Conservation (phyloP, 2,113 vertebrate species). For the Sapayoa aenigma region DNA sequence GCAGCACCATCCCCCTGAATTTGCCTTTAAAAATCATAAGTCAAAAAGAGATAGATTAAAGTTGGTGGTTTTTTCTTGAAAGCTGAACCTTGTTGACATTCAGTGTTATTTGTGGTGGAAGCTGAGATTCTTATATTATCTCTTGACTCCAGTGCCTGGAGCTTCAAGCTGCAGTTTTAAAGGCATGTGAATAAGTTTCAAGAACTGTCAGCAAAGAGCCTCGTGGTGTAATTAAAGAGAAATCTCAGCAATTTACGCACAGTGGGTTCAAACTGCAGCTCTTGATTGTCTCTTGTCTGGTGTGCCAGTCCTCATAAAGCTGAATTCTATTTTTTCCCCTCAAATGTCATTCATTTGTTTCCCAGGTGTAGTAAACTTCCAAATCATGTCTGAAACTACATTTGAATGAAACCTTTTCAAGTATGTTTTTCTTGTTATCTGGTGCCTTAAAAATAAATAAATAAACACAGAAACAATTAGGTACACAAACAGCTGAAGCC, state of each 20-base stretch:
- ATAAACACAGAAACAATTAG: background rate
- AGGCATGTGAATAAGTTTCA: background rate
- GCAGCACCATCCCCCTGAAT: rapidly evolving
- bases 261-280: background rate
- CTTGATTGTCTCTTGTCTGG: background rate
- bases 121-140: background rate
- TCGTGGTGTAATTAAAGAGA: background rate
- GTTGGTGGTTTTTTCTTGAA: background rate
- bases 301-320: background rate
- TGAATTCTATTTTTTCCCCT: background rate
- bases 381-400: background rate
- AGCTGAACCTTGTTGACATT: background rate
- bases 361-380: background rate
- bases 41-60: background rate
- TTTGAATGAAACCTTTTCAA: background rate
- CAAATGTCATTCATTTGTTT: background rate
- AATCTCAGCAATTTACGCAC: background rate
- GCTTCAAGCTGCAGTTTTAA: background rate
- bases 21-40: background rate
- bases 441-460: background rate
- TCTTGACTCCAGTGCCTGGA: background rate
- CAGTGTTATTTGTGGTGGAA: background rate
- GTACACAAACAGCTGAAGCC: background rate
- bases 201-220: background rate
- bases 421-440: background rate